Base-by-base conservation (phyloP, 2,797 vertebrate species). In the Thripadectes ignobilis region DNA sequence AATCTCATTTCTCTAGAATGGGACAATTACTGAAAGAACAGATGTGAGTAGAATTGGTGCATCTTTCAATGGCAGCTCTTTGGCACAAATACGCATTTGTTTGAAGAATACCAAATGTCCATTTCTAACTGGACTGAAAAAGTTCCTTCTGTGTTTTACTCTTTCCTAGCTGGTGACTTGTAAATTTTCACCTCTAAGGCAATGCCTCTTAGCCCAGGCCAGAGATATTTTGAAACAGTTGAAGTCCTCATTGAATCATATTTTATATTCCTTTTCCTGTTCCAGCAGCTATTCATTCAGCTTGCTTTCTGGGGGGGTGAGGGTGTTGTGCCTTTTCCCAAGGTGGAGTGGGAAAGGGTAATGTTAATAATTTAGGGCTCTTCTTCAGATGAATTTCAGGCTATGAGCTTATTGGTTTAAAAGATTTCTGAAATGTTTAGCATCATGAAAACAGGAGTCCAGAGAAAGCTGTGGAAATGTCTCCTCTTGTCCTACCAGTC, bases 21-120 rank as follows among this genome's bases (percentile, higher is more conserved):
- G 36, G 29, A 65, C 79, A 54, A 62, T 87, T 95, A 86, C 77
- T 0, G 30, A 85, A 95, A 92, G 67, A 97, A 62, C 91, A 96
- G 93, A 92, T 94, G 80, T 54, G 39, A 76, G 69, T 30, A 91
- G n/a, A 41, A 9, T 5, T 72, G 38, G 57, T 82, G 39, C 74
- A 57, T 94, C 93, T 88, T 97, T 95, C 82, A 85, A 5, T 52
- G 69, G 91, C 61, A 89, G 68, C 57, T 93, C 79, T 75, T 78
- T 96, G 84, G 77, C 93, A 89, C 79, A 93, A 94, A 80, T n/a
- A 41, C 9, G 0, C 36, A 72, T 90, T 96, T 88, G 71, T 86
- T 52, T 95, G 43, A 92, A 86, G 85, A 95, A 92, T 80, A 94
- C 66, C 84, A 88, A 91, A 95, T 94, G 91, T 75, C 54, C 41